Base-by-base conservation (phyloP, 2,888 invertebrate genomes). In the Hydriomena furcata region DNA sequence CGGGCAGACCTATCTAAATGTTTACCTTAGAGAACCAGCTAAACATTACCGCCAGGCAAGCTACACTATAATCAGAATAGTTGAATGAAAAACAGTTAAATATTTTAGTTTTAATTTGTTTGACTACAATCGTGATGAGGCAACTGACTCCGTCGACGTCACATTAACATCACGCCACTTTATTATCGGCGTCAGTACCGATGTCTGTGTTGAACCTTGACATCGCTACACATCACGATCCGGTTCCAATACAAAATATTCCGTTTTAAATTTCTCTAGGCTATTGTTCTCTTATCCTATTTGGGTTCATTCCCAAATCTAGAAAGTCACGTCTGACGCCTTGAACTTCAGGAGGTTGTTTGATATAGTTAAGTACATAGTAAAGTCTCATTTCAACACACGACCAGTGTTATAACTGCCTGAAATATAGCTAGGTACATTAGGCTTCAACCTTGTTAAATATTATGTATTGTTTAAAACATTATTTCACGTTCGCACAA, bases 91-190 rank as follows among this genome's bases (percentile, higher is more conserved):
- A 17, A 17, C 17, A 17, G 4, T 17, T 3, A 7, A 13, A 7
- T 30, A 30, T 1, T 1, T 12, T 30, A 30, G 28, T 20, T 7
- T 30, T 7, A 3, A 11, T 4, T 40, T 1, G 21, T 4, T 40
- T 1, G 35, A 35, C 43, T 42, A 52, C 47, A 32, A 42, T 5
- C 8, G 30, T 35, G 48, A 49, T 57, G 55, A 53, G 51, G 53
- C 57, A 61, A 52, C 40, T 37, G 49, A 28, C 23, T 46, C 37
- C 68, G 66, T 75, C 82, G 82, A 78, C 76, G n/a, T n/a, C n/a
- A n/a, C n/a, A n/a, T n/a, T n/a, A n/a, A 82, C 74, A 85, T 87
- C 88, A 76, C 87, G 85, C 87, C 88, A 88, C 84, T 66, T 63
- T 63, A 70, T 78, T 86, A 84, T 85, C 60, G 65, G 58, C 69